Base-by-base conservation (phyloP, 2,888 invertebrate genomes). In the Spatulosminthurus flaviceps region DNA sequence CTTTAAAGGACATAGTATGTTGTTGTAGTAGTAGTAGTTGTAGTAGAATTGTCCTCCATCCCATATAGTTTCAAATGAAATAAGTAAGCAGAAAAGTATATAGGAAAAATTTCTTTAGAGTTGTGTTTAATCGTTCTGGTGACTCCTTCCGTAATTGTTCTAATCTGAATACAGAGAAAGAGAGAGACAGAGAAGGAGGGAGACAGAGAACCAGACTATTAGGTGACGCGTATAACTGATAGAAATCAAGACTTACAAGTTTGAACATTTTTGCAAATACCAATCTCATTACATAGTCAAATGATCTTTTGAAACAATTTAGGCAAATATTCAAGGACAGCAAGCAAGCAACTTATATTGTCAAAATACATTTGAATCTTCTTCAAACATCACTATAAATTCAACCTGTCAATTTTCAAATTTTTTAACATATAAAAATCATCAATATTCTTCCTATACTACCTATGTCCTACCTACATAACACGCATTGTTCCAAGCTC, bases 81-180 rank as follows among this genome's bases (percentile, higher is more conserved):
- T 19, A 51, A 19, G 51, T 2, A 51, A 9, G 16, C 4, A 51
- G 9, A 16, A 1, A 51, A 51, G 51, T 51, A 51, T 13, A 51
- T 11, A 19, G n/a, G 16, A 51, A 51, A 13, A 51, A 34, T 34
- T 51, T 51, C 51, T 51, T 51, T 9, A 34, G 41, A 42, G 41
- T 43, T 72, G 42, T 72, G 71, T 72, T 72, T 72, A 43, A 72
- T 73, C 26, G 28, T 21, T 51, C 51, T 51, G 16, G 60, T 51
- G 73, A 60, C 73, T 73, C 73, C 60, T 73, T 73, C 73, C 73
- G 60, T 73, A 60, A 73, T 73, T 51, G 60, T 51, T 73, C 34
- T 41, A 24, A 26, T 73, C 24, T 51, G 51, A 51, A 51, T 51
- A 51, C 1, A 19, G 51, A 16, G 51, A 51, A 2, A 51, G 19